Evolutionary conservation across 1,140 invertebrate genomes (phyloP), one percentile per base, ranked within the genome.

Genomic region (Schmidtea mediterranea): DNA sequence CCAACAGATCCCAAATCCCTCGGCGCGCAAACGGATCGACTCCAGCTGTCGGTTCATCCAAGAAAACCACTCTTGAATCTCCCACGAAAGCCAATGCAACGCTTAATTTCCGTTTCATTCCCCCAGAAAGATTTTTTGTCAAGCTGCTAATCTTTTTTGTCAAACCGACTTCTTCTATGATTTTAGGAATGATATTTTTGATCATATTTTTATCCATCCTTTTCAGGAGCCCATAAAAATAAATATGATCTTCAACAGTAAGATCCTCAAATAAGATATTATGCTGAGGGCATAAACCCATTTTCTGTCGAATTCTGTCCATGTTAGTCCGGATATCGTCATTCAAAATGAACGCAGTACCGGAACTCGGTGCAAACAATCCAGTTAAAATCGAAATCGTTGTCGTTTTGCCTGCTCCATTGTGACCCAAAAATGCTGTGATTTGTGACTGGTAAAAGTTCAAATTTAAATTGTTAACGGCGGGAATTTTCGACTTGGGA

Each of bases 231-330:
- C 54, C 76, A 61, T 80, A 90, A 63, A 89, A 87, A 49, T 76
- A 68, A 9, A 94, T 68, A 65, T 92, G 86, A 64, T 95, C 80
- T 23, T 71, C 68, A 1, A 90, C 83, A 15, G 78, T 89, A 40
- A 92, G 68, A 55, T 80, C 76, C 48, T 82, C 76, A 61, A 92
- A 89, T 1, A 94, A 70, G 51, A 92, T 77, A 63, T 94, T 82
- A 60, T 90, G 81, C 62, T 95, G 89, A 9, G 86, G 86, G 65
- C 87, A 95, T 5, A 84, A 67, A 0, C 84, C 83, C 0, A 86
- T 63, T 50, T 74, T 76, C 24, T 69, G 62, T 18, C 80, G 69
- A 1, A 79, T 76, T n/a, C 56, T 53, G 5, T 62, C 55, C 36
- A 69, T 65, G 48, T 69, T 56, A 8, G 53, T 69, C 32, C 61